These are phyloP conservation scores for Lepidocyrtinus sp. DNA, from an alignment of 2,888 invertebrate genomes.

Conservation along the genomic window DNA sequence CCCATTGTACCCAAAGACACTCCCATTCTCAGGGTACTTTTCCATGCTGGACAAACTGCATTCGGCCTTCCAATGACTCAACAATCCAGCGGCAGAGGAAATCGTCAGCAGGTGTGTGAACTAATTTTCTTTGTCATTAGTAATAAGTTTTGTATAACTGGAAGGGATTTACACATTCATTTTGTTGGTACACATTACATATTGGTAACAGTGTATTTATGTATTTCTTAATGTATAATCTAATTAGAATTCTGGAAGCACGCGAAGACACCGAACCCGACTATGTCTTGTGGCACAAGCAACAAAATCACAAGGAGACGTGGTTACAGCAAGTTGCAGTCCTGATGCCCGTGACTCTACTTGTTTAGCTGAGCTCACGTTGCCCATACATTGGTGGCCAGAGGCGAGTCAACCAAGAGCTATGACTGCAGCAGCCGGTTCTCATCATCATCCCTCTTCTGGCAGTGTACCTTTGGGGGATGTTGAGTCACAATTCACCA, in stretches of 20 bases:
- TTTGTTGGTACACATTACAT: no score
- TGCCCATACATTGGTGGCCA: slow-evolving; percentile 95
- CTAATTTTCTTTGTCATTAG: no score
- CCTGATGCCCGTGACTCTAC: slow-evolving; percentile 94
- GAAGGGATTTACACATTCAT: not conserved
- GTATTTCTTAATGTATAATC: not conserved
- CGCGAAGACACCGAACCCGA: slow-evolving; percentile 66
- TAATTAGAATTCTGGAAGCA: slow-evolving; percentile 58
- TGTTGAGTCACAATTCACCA: slow-evolving; percentile 57
- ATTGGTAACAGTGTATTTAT: no score
- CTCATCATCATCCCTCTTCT: slow-evolving; percentile 71
- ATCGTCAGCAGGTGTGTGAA: slow-evolving; percentile 79
- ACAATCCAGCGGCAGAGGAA: slow-evolving; percentile 73
- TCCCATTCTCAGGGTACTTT: slow-evolving; percentile 91
- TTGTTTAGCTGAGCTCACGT: slow-evolving; percentile 88
- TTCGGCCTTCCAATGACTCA: slow-evolving; percentile 68
- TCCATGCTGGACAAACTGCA: slow-evolving; percentile 85
- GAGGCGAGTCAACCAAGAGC: slow-evolving; percentile 76
- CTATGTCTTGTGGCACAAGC: slow-evolving; percentile 71
- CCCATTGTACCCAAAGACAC: slow-evolving; percentile 88
- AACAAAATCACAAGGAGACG: slow-evolving; percentile 69
- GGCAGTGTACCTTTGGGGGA: slow-evolving; percentile 72
- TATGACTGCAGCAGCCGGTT: slow-evolving; percentile 66
- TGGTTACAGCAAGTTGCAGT: slow-evolving; percentile 89
- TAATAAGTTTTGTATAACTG: not conserved